Percentiles rank a stretch among this genome's conserved stretches.
Evolutionary conservation across 2,797 vertebrate species (phyloP).

Genomic region (Gephyroberyx darwinii): DNA sequence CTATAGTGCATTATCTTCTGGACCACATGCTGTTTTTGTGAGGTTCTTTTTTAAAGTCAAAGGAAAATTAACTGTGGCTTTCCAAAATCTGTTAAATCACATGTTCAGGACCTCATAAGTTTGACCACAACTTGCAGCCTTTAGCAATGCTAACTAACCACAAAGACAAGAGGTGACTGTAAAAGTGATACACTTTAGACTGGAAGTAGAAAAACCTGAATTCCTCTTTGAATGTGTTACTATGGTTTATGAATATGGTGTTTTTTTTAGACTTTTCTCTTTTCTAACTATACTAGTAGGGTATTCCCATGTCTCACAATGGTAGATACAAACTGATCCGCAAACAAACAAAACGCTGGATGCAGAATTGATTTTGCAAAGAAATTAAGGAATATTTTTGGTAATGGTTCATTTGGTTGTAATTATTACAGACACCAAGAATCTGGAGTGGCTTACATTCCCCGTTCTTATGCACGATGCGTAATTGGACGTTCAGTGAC

Average conservation of each 20-base stretch:
- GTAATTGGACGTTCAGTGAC: conserved; percentile 66
- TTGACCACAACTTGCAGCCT: conserved; percentile 20
- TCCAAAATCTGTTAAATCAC: conserved; percentile 29
- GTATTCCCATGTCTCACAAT: neutral
- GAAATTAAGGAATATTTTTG: conserved; percentile 33
- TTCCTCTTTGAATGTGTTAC: neutral
- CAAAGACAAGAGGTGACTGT: conserved; percentile 2
- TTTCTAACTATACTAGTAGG: neutral
- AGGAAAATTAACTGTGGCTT: conserved; percentile 5
- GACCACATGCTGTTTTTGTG: conserved; percentile 31
- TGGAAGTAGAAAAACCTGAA: neutral
- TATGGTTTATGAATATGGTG: neutral
- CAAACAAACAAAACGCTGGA: neutral
- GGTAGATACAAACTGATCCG: conserved; percentile 6
- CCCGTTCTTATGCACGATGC: conserved; percentile 43
- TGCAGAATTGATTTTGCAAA: conserved; percentile 1
- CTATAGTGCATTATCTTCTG: conserved; percentile 50
- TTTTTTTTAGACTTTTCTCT: neutral
- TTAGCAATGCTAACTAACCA: neutral
- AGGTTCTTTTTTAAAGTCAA: neutral
- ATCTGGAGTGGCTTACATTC: conserved; percentile 54
- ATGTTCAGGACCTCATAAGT: conserved; percentile 14
- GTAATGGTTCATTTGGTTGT: conserved; percentile 33
- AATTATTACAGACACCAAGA: conserved; percentile 41
- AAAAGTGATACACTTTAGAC: neutral